These are phyloP conservation scores for Capreolus pygargus DNA, from an alignment of 2,113 vertebrate genomes.

Conservation along the genomic window DNA sequence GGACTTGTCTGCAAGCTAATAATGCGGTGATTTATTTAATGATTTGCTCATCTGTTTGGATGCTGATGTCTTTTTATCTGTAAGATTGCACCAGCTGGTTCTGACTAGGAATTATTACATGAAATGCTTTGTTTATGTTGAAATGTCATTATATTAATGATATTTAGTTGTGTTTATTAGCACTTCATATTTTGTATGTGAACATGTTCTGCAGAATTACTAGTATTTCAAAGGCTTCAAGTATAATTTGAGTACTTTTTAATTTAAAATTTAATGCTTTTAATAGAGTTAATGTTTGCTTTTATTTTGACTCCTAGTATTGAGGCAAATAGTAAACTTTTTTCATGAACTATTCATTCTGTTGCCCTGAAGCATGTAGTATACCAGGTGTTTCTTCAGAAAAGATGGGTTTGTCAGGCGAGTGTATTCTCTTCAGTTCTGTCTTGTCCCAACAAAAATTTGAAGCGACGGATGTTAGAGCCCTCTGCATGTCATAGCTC, in stretches of 20 bases:
- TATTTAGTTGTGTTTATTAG: conserved; percentile 34
- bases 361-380: background rate
- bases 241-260: background rate
- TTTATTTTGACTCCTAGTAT: background rate
- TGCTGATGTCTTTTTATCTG: background rate
- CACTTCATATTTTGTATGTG: background rate
- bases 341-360: background rate
- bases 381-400: background rate
- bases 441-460: background rate
- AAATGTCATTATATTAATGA: background rate
- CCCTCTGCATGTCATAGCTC: background rate
- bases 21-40: background rate
- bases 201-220: background rate
- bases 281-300: background rate
- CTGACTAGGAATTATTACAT: background rate
- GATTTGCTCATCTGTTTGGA: background rate
- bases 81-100: background rate
- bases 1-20: background rate
- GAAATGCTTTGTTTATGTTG: fast-evolving
- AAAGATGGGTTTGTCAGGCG: background rate
- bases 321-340: background rate
- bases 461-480: background rate
- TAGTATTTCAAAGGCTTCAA: background rate
- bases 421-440: background rate
- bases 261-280: background rate